Evolutionary conservation across 2,113 vertebrate species (phyloP).

Genomic region (Strix aluco): DNA sequence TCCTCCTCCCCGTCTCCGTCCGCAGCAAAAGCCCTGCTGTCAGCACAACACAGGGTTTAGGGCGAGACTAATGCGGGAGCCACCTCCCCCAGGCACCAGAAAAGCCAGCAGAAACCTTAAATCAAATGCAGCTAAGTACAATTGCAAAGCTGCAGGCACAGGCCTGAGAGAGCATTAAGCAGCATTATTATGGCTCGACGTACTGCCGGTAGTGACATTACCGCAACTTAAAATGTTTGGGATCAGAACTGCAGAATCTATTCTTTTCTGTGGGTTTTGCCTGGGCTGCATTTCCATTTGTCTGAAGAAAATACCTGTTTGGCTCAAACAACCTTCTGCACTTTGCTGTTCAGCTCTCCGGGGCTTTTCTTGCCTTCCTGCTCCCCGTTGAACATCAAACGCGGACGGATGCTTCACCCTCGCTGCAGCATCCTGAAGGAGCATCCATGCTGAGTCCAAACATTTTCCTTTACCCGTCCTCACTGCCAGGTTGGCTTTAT

Average conservation of each 20-base stretch:
- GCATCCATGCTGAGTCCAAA: not conserved
- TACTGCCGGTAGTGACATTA: conserved; percentile 17
- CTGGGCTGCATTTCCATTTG: not conserved
- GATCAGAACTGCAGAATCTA: not conserved
- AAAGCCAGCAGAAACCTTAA: not conserved
- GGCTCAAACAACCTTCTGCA: not conserved
- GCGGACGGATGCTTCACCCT: not conserved
- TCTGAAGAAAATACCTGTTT: not conserved
- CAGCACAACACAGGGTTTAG: not conserved
- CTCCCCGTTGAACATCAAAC: not conserved
- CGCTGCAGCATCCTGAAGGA: not conserved
- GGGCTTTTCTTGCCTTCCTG: not conserved
- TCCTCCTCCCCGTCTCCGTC: not conserved
- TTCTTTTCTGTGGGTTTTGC: not conserved
- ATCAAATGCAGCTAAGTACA: not conserved
- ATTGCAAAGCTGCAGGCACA: not conserved
- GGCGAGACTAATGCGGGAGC: not conserved
- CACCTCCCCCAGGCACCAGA: not conserved
- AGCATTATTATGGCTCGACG: not conserved
- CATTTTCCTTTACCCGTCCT: not conserved
- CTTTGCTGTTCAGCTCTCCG: not conserved
- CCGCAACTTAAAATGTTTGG: not conserved
- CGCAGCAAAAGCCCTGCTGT: not conserved
- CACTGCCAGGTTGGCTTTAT: not conserved
- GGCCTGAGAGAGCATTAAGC: conserved; percentile 32